Conservation (phyloP, 2,797 vertebrate species). For the Melanotaenia maccullochi region DNA sequence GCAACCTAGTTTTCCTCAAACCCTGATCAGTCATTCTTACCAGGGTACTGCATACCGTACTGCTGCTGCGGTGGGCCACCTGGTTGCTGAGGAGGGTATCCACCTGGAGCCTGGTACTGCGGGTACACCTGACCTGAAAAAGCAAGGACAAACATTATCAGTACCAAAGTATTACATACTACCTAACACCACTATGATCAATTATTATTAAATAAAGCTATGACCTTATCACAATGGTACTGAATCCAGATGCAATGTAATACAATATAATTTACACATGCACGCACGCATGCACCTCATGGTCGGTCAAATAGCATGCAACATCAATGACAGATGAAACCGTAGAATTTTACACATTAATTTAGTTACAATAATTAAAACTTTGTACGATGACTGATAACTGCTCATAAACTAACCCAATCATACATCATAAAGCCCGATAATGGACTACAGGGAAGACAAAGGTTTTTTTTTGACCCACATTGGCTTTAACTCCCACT, state of each 20-base stretch:
- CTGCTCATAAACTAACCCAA: slow-evolving; percentile 1
- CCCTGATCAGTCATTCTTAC: slow-evolving; percentile 79
- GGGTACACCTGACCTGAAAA: slow-evolving; percentile 94
- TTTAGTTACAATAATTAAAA: slow-evolving; percentile 8
- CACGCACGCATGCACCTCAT: no score
- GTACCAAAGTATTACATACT: not conserved
- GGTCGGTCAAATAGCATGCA: not conserved
- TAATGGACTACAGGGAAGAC: not conserved
- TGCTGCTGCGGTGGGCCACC: slow-evolving; percentile 87
- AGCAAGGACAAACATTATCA: slow-evolving; percentile 17
- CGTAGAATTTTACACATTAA: not conserved
- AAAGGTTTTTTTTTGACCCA: slow-evolving; percentile 1
- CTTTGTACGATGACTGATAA: not conserved
- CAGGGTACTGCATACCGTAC: slow-evolving; percentile 95
- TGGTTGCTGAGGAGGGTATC: slow-evolving; percentile 92
- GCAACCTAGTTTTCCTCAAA: not conserved
- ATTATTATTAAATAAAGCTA: not conserved
- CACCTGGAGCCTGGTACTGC: slow-evolving; percentile 94
- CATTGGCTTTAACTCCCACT: not conserved
- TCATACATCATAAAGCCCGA: not conserved
- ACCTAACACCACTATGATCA: not conserved
- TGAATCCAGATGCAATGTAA: not conserved
- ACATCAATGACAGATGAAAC: not conserved
- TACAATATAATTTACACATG: not conserved
- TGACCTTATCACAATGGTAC: not conserved